Conservation (phyloP, 2,888 invertebrate genomes). For the Unio delphinus region DNA sequence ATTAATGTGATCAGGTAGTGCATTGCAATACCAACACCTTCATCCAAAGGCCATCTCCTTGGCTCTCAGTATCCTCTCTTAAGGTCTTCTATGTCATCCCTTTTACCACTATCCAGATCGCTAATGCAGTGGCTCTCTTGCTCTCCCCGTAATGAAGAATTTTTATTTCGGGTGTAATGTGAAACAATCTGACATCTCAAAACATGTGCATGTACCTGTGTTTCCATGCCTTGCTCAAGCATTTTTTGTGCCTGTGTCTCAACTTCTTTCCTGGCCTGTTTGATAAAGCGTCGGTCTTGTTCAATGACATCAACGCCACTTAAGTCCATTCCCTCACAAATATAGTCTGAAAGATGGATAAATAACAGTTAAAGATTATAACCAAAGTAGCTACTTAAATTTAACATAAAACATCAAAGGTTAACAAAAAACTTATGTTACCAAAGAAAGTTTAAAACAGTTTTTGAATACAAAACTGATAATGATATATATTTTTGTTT, state of each 20-base stretch:
- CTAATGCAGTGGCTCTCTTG: too few relatives aligned
- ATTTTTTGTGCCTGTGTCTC: conserved; percentile 85
- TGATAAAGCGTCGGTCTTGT: conserved; percentile 79
- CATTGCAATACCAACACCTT: too few relatives aligned
- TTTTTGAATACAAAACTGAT: too few relatives aligned
- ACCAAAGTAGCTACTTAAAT: background rate
- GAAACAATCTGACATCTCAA: background rate
- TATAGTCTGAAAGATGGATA: conserved; percentile 76
- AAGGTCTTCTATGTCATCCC: too few relatives aligned
- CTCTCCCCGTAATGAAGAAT: too few relatives aligned
- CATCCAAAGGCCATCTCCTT: too few relatives aligned
- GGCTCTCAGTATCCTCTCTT: too few relatives aligned
- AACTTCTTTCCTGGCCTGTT: conserved; percentile 81
- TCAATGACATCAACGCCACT: conserved; percentile 86
- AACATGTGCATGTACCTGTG: conserved; percentile 72
- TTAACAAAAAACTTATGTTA: background rate
- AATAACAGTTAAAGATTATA: background rate
- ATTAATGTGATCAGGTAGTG: too few relatives aligned
- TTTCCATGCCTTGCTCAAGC: conserved; percentile 84
- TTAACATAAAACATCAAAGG: background rate
- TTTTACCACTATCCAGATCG: too few relatives aligned
- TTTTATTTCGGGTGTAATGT: too few relatives aligned
- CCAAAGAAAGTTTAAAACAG: too few relatives aligned
- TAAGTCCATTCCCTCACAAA: conserved; percentile 86
- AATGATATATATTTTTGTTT: too few relatives aligned